Base-by-base conservation (phyloP, 2,888 invertebrate species). In the Cheilosia vernalis region DNA sequence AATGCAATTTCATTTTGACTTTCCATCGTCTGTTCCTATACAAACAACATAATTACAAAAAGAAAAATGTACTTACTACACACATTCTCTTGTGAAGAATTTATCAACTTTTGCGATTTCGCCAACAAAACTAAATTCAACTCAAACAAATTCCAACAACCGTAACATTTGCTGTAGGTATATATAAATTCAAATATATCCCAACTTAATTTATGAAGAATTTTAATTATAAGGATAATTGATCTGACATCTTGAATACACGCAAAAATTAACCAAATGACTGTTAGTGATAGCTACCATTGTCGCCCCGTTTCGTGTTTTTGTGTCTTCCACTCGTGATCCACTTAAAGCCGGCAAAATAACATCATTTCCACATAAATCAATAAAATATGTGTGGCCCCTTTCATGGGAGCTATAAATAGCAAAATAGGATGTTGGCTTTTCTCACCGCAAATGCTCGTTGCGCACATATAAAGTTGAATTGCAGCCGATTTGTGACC, bases 171-270 rank as follows among this genome's bases (percentile, higher is more conserved):
- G 42, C 56, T 49, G 19, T 58, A 49, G n/a, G n/a, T 66, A 4
- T 53, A 9, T 24, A n/a, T 37, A 37, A 37, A 19, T 44, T n/a
- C 21, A 42, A 13, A 13, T 30, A 37, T 9, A 13, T 33, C 13
- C 13, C 37, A 37, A 13, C 37, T n/a, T 10, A 30, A 53, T 61
- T 40, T 19, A 40, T 33, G 17, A 21, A n/a, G 21, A 66, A 53
- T 53, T 44, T 33, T 19, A 58, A 53, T 37, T 49, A 51, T 13
- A 55, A 66, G 37, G 44, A 47, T 61, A 73, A 63, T 74, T 74
- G 49, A 63, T 56, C 63, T 67, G 74, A 55, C 80, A 69, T 47
- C 9, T 67, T 60, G 17, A 58, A 61, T 19, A 56, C 33, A 24
- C 0, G 49, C 37, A 30, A 4, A 61, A 67, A 58, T 66, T 44